phyloP scores from a whole-genome alignment of 23 tunicate genomes.

The Corella eumyota region DNA sequence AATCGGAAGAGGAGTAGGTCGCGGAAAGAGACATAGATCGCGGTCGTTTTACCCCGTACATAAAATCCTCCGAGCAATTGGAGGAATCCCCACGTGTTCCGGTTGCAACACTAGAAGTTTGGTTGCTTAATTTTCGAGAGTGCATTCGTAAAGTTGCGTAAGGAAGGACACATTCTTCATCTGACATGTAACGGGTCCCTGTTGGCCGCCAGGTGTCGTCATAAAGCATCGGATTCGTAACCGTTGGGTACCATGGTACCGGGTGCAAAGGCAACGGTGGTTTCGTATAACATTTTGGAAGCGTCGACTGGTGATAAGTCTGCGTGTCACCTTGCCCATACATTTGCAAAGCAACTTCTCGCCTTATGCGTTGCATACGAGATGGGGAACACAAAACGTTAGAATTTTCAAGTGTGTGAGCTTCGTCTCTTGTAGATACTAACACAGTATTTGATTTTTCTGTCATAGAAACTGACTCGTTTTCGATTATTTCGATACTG shows the following conservation, averaged over 20 bases:
- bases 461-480: conserved; percentile 41
- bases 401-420: too few species aligned
- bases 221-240: conserved; percentile 15
- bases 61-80: conserved; percentile 4
- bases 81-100: conserved; percentile 5
- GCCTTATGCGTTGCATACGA: too few species aligned
- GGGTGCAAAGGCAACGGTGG: conserved; percentile 4
- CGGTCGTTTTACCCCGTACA: conserved; percentile 21
- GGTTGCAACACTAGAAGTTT: not conserved
- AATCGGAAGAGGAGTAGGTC: conserved; percentile 9
- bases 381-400: too few species aligned
- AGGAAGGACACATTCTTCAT: not conserved
- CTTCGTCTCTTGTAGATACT: too few species aligned
- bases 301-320: conserved; percentile 14
- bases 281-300: not conserved
- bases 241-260: conserved; percentile 3
- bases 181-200: conserved; percentile 2
- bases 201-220: conserved; percentile 43
- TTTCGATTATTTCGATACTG: conserved; percentile 31
- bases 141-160: conserved; percentile 1
- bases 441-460: too few species aligned
- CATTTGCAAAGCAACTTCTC: conserved; percentile 13
- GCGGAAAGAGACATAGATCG: conserved; percentile 59
- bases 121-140: conserved; percentile 1
- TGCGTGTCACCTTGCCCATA: conserved; percentile 10